Evolutionary conservation across 2,797 vertebrate species (phyloP), one percentile per base, ranked within the genome.

Genomic region (Knipowitschia caucasica): DNA sequence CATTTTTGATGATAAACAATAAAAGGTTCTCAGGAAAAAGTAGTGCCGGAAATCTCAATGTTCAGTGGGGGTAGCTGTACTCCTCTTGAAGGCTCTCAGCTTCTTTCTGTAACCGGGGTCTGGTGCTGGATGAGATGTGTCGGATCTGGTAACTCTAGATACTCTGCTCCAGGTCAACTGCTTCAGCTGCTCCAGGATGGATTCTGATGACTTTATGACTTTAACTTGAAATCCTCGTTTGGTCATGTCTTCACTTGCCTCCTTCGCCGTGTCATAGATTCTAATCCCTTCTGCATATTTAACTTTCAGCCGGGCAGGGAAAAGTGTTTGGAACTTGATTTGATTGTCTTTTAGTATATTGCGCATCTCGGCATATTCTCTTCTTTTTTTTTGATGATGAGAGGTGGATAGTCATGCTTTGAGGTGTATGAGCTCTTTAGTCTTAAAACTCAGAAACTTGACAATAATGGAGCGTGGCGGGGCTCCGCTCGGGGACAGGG

Each of bases 391-490:
- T n/a, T n/a, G n/a, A n/a, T n/a, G n/a, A n/a, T n/a, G n/a, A n/a
- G n/a, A n/a, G n/a, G n/a, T n/a, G n/a, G n/a, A n/a, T n/a, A n/a
- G n/a, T n/a, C n/a, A n/a, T n/a, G n/a, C n/a, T n/a, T n/a, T n/a
- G n/a, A n/a, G n/a, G n/a, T n/a, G n/a, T n/a, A n/a, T n/a, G n/a
- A n/a, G n/a, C n/a, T 25, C 52, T 64, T 59, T 46, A 3, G 21
- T 56, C 23, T 35, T 39, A 8, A 58, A 73, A 4, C 55, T 56
- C 21, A 53, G 3, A 17, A 56, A 53, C 9, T 58, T 61, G 0
- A 38, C 14, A 17, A 46, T 3, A 1, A 62, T 36, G 12, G 57
- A 64, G 15, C 43, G 9, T 7, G 51, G 35, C 2, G 29, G 17
- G 35, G 35, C 35, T 17, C 17, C 35, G 5, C 6, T 18, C 8